A percentile compares a stretch with the other conserved stretches of the same genome.
phyloP scores from a whole-genome alignment of 2,888 invertebrate genomes.

The Spialia ferax region DNA sequence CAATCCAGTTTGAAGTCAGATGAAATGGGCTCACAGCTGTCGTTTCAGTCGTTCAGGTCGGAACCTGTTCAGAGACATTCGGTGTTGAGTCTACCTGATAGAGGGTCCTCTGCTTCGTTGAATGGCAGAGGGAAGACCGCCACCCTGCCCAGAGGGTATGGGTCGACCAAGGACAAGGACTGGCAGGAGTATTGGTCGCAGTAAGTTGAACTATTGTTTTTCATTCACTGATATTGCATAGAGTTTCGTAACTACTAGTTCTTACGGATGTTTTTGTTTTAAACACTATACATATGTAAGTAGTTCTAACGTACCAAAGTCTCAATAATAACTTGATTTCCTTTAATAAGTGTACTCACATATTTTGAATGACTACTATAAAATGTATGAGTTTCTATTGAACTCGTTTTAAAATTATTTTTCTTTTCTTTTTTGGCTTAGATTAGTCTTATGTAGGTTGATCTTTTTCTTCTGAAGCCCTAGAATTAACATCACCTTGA shows the following conservation, averaged over 20 bases:
- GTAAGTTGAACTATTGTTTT: conserved; percentile 60
- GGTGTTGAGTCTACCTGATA: conserved; percentile 68
- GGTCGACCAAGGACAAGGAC: conserved; percentile 72
- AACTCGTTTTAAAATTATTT: too few species aligned
- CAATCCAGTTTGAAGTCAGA: conserved; percentile 70
- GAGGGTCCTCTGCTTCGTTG: conserved; percentile 60
- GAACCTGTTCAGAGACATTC: conserved; percentile 71
- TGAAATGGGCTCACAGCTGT: conserved; percentile 67
- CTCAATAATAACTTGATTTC: too few species aligned
- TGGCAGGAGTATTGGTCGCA: conserved; percentile 84
- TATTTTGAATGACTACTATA: too few species aligned
- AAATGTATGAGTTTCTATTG: too few species aligned
- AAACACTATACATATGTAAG: background rate
- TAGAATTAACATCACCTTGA: too few species aligned
- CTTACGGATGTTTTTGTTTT: background rate
- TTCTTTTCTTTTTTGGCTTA: too few species aligned
- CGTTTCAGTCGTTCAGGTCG: conserved; percentile 74
- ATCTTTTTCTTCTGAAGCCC: too few species aligned
- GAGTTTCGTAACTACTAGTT: background rate
- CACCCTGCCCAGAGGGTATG: conserved; percentile 76
- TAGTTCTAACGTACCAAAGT: too few species aligned
- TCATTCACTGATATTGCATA: background rate
- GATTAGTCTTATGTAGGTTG: too few species aligned
- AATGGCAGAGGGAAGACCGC: conserved; percentile 72
- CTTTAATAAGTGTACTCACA: too few species aligned